Evolutionary conservation across 2,888 invertebrate genomes (phyloP), one percentile per base, ranked within the genome.

Genomic region (Pheosia tremula): DNA sequence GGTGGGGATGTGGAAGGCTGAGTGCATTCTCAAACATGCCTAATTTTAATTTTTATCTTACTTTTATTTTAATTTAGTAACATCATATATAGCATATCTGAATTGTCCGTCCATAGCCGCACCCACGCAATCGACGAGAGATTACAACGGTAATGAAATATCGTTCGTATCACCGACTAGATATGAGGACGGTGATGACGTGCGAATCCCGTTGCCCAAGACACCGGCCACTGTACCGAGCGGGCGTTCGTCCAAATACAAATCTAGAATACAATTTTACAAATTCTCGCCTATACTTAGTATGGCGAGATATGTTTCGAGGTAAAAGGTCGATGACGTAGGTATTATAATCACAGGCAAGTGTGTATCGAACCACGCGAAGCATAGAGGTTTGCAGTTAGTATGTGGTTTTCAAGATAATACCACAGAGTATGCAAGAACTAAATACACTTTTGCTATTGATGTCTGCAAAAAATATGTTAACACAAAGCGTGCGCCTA

Each of bases 111-210:
- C 43, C 57, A 54, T 63, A 62, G 60, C 59, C 56, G 61, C 64
- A 57, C 67, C 68, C 56, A 71, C 66, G 65, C 67, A 60, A 69
- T 71, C 61, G 58, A 62, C 61, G 64, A 70, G 60, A 76, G 72
- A 69, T 74, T 67, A 74, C 63, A 74, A 50, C 64, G 64, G 75
- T 77, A 72, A 74, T 77, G 64, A 72, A 71, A 66, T 67, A 74
- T 72, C 64, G 55, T 55, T 55, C 39, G 39, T 55, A 75, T 57
- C 66, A 59, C 63, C 63, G 64, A 63, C 57, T 65, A 65, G 67
- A 74, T 77, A 72, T 77, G 67, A 75, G 72, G 68, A 64, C 72
- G 72, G 57, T 13, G 64, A 71, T 75, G 74, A 75, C 74, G 74
- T 63, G 67, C 69, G 67, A n/a, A 7, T 13, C 66, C 75, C 65